These are phyloP conservation scores for Penaeus indicus DNA, from an alignment of 1,140 invertebrate species.

Conservation along the genomic window DNA sequence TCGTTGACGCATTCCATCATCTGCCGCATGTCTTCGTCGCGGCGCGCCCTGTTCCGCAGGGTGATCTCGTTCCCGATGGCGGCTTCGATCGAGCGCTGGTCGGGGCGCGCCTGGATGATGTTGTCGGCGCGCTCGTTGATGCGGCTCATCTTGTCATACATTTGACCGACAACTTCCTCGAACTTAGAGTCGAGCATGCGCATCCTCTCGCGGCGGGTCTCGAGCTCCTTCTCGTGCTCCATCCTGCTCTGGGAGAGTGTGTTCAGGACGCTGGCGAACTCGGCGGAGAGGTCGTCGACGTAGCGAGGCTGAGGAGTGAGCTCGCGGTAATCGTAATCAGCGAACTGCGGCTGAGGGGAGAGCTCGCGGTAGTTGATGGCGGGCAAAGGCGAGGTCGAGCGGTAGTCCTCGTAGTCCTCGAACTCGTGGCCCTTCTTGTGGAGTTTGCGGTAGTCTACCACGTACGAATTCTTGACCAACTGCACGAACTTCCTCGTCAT, in stretches of 20 bases:
- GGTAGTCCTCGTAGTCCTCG: slow-evolving; percentile 31
- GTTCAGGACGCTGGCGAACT: slow-evolving; percentile 39
- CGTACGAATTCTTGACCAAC: slow-evolving; percentile 61
- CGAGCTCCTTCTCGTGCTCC: slow-evolving; percentile 55
- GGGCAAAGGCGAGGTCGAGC: slow-evolving; percentile 4
- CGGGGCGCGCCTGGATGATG: neutral
- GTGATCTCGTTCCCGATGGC: slow-evolving; percentile 34
- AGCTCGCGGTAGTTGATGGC: neutral
- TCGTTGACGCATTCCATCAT: slow-evolving; percentile 61
- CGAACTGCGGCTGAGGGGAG: neutral
- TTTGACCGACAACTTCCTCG: slow-evolving; percentile 49
- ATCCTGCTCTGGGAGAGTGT: slow-evolving; percentile 59
- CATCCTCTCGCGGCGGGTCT: slow-evolving; percentile 45
- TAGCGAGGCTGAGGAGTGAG: slow-evolving; percentile 29
- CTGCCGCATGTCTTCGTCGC: slow-evolving; percentile 47
- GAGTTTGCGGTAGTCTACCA: slow-evolving; percentile 55
- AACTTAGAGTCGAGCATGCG: slow-evolving; percentile 51
- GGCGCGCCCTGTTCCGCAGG: slow-evolving; percentile 39
- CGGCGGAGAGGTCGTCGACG: slow-evolving; percentile 39
- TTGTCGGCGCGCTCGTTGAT: slow-evolving; percentile 36
- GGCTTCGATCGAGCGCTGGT: slow-evolving; percentile 25
- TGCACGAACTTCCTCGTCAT: slow-evolving; percentile 66
- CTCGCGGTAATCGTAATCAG: slow-evolving; percentile 12
- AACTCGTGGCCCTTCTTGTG: slow-evolving; percentile 36
- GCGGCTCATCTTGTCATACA: slow-evolving; percentile 45